A percentile compares a stretch with the other conserved stretches of the same genome.
Evolutionary conservation across 1,140 invertebrate genomes (phyloP).

Genomic region (Branchinecta lindahli): DNA sequence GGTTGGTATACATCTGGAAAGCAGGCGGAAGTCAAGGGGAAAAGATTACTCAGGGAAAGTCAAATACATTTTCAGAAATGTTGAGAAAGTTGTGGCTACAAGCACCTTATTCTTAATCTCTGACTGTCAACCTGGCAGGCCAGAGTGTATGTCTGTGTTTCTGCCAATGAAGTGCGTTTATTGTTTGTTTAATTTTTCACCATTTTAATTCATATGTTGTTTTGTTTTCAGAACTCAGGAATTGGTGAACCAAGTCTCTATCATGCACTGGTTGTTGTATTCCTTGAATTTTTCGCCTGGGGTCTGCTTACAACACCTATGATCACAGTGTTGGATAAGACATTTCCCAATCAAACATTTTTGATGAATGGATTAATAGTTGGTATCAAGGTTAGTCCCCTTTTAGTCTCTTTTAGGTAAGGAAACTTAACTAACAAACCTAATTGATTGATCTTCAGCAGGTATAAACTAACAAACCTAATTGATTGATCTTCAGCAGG

Average conservation of each 20-base stretch:
- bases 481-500: too few species aligned
- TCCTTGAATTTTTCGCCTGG: conserved; percentile 99
- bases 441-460: too few species aligned
- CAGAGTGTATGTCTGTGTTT: too few species aligned
- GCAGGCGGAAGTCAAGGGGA: too few species aligned
- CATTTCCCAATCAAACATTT: conserved; percentile 97
- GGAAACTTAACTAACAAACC: not conserved
- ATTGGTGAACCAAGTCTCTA: conserved; percentile 87
- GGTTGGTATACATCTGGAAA: too few species aligned
- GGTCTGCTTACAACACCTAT: conserved; percentile 94
- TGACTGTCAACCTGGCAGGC: too few species aligned
- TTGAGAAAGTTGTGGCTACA: too few species aligned
- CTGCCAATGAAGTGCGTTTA: too few species aligned
- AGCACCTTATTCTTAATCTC: too few species aligned
- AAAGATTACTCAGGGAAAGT: too few species aligned
- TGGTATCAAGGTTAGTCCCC: conserved; percentile 62
- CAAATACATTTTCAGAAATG: too few species aligned
- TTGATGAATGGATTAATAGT: conserved; percentile 99
- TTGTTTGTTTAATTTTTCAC: conserved; percentile 11
- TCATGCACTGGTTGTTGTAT: conserved; percentile 96
- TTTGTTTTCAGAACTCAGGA: conserved; percentile 52
- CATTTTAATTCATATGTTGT: conserved; percentile 19
- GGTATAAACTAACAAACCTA: too few species aligned
- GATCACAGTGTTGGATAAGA: conserved; percentile 89
- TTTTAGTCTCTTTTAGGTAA: conserved; percentile 40